Evolutionary conservation across 2,113 vertebrate species (phyloP).

Genomic region (Esox niger): DNA sequence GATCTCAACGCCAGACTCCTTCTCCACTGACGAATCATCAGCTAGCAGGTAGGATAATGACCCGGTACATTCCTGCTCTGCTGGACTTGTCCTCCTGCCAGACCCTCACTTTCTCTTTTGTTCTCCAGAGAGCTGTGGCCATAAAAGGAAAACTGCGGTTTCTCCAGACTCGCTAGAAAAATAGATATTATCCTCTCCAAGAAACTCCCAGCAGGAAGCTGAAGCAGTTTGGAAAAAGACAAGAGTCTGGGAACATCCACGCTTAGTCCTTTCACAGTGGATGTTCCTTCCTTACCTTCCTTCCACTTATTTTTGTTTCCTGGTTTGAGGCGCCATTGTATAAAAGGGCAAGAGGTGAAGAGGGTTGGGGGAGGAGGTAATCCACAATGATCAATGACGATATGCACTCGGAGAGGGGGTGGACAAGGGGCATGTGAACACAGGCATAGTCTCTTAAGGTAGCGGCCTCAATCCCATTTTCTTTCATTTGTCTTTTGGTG

Average conservation of each 20-base stretch:
- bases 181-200: slow-evolving; percentile 41
- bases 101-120: not conserved
- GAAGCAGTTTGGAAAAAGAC: slow-evolving; percentile 37
- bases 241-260: slow-evolving; percentile 22
- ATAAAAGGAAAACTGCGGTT: slow-evolving; percentile 53
- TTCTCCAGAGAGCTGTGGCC: slow-evolving; percentile 31
- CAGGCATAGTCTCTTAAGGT: not conserved
- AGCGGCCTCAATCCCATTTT: not conserved
- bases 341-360: not conserved
- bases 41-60: slow-evolving; percentile 28
- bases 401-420: not conserved
- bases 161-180: slow-evolving; percentile 23
- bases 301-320: slow-evolving; percentile 38
- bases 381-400: not conserved
- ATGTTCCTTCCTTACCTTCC: slow-evolving; percentile 12
- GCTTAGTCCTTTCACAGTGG: slow-evolving; percentile 30
- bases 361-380: not conserved
- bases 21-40: slow-evolving; percentile 18
- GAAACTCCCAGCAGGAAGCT: slow-evolving; percentile 40
- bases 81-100: slow-evolving; percentile 22
- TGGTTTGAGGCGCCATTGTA: not conserved
- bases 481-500: not conserved
- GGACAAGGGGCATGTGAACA: not conserved
- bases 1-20: slow-evolving; percentile 12
- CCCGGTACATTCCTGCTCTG: slow-evolving; percentile 30